Conservation (phyloP, 2,113 vertebrate genomes). For the Phalacrocorax carbo region DNA sequence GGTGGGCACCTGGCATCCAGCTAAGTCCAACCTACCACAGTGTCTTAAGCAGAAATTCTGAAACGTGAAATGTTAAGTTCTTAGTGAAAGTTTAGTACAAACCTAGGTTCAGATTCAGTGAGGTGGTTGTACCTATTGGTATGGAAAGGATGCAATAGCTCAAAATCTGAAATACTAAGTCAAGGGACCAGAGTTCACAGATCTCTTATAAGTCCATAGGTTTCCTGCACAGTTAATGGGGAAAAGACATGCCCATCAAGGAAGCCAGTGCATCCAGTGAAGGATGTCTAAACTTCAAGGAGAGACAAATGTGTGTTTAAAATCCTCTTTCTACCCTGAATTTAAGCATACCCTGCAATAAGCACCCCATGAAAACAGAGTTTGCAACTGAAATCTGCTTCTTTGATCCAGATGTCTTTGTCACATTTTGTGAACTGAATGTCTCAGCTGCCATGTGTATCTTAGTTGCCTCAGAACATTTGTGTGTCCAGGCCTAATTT, state of each 20-base stretch:
- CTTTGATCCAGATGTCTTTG: not conserved
- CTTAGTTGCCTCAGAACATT: not conserved
- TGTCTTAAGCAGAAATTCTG: not conserved
- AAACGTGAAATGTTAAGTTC: not conserved
- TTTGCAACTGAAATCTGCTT: not conserved
- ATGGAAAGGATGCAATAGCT: not conserved
- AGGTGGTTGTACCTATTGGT: not conserved
- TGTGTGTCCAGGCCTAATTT: not conserved
- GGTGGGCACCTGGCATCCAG: not conserved
- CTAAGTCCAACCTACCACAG: not conserved
- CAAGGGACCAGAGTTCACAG: not conserved
- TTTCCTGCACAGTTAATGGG: not conserved
- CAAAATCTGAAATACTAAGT: not conserved
- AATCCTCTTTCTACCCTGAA: not conserved
- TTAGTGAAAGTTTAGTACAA: not conserved
- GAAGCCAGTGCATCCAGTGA: not conserved
- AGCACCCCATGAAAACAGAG: not conserved
- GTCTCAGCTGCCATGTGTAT: not conserved
- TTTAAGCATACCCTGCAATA: not conserved
- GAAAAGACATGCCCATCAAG: not conserved
- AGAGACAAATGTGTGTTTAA: not conserved
- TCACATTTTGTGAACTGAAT: not conserved
- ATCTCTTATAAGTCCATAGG: accelerated
- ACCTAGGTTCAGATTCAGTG: not conserved
- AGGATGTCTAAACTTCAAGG: not conserved